Evolutionary conservation across 2,797 vertebrate genomes (phyloP), one percentile per base, ranked within the genome.

Genomic region (Nasua narica): DNA sequence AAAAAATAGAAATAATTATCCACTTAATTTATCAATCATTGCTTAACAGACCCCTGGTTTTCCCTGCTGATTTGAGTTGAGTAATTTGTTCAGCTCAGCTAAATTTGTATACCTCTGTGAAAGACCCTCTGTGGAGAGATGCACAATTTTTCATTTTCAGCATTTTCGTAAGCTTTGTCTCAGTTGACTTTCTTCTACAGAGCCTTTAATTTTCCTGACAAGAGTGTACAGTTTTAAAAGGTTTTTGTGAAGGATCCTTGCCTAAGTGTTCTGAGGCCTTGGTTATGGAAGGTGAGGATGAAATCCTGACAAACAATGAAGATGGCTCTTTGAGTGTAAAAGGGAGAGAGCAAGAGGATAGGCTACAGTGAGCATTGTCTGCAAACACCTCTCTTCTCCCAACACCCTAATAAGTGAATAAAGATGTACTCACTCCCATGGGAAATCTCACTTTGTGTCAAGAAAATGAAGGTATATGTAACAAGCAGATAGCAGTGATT

Each of bases 21-120:
- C 90, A 93, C 96, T 97, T 97, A 96, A 94, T 97, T 97, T 97
- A 95, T 97, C 96, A 98, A 95, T 95, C 93, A 93, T 74, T 97
- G 84, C 94, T 93, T 95, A 96, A 95, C 97, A 70, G 96, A 95
- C 88, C 40, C 88, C 54, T 70, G 14, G 15, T 76, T 95, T 92
- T 96, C 96, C 95, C 94, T 85, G 46, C 15, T 81, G 97, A 85
- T 67, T 90, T 67, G 27, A 96, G 48, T 1, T 90, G 94, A 97
- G 90, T 96, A 67, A 96, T 95, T 90, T 83, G 77, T 95, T 95
- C 85, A 78, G 50, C 91, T 96, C 78, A 93, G 29, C 92, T 93
- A 69, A 94, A 82, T 91, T 74, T 92, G 81, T 87, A 60, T 93
- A 85, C 54, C 50, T 95, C 43, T 21, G 9, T 93, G 93, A 97